phyloP scores from a whole-genome alignment of 2,888 invertebrate genomes.

The Ophion ellenae region DNA sequence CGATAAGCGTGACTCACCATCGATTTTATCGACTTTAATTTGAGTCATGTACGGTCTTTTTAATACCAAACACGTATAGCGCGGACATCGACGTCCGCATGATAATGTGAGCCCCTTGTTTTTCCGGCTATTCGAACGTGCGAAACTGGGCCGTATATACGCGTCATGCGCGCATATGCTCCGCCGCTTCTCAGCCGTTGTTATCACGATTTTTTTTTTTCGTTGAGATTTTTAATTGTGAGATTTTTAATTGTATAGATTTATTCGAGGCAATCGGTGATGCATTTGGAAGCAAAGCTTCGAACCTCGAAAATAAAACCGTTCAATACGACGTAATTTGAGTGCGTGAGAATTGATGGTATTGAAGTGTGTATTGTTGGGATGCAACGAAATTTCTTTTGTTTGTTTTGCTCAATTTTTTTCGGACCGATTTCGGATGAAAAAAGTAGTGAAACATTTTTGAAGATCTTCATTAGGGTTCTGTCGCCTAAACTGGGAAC shows the following conservation, averaged over 20 bases:
- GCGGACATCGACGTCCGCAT: neutral
- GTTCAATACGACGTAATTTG: too few species aligned
- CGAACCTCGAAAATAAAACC: too few species aligned
- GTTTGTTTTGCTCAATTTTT: too few species aligned
- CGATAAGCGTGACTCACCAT: constrained; percentile 56
- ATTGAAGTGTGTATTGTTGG: too few species aligned
- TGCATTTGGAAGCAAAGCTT: neutral
- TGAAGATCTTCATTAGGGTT: too few species aligned
- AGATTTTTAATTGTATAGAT: neutral
- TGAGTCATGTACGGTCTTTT: constrained; percentile 32
- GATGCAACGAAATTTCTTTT: too few species aligned
- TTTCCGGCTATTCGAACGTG: neutral
- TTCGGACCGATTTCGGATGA: too few species aligned
- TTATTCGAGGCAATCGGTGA: neutral
- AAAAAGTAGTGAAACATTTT: too few species aligned
- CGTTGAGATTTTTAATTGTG: neutral
- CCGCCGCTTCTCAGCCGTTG: neutral
- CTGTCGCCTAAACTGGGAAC: too few species aligned
- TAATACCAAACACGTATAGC: neutral
- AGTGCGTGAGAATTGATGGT: too few species aligned
- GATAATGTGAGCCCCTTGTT: constrained; percentile 4
- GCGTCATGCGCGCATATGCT: neutral
- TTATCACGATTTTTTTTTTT: neutral
- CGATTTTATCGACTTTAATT: constrained; percentile 52
- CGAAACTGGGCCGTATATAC: neutral